Conservation (phyloP, 1,140 invertebrate species). For the Heliothis virescens region DNA sequence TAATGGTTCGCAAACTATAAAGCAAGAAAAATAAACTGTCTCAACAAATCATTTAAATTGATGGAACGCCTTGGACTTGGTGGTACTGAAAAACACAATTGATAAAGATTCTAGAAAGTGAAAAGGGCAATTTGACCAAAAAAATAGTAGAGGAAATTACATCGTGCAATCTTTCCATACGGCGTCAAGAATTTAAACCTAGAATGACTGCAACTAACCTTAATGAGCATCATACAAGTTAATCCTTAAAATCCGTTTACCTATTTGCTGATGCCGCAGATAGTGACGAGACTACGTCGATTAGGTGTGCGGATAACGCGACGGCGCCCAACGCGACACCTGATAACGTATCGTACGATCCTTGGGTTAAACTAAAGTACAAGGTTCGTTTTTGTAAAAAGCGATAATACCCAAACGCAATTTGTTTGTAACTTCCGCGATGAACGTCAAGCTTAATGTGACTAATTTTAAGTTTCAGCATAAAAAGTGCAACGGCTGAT, state of each 20-base stretch:
- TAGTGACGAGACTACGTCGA: conserved; percentile 12
- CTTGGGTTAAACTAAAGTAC: neutral
- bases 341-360: conserved; percentile 28
- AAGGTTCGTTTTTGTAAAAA: neutral
- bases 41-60: no score
- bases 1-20: no score
- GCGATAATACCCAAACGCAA: neutral
- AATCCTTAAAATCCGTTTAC: conserved; percentile 13
- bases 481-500: no score
- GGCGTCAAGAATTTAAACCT: neutral
- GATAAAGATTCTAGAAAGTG: no score
- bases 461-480: no score
- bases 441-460: no score
- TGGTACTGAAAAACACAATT: no score
- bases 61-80: no score
- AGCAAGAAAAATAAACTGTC: no score
- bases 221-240: conserved; percentile 16
- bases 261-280: neutral
- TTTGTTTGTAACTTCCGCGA: no score
- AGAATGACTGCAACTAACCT: conserved; percentile 11
- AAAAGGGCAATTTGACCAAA: no score
- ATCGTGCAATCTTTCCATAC: neutral
- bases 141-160: no score
- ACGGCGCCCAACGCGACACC: neutral
- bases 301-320: conserved; percentile 8